Base-by-base conservation (phyloP, 92 coral and sea anemone species). In the Paragorgia papillata region DNA sequence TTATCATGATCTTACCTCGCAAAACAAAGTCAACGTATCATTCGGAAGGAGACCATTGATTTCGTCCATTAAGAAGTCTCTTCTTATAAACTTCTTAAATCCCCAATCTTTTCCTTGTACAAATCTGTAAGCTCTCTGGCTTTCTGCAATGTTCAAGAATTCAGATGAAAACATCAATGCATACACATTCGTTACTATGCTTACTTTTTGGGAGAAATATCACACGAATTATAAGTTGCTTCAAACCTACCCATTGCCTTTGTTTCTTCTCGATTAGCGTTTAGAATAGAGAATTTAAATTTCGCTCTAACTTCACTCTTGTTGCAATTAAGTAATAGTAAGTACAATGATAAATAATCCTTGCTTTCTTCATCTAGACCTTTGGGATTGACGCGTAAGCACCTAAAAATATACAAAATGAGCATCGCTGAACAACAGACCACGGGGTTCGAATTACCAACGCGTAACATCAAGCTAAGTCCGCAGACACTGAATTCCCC, bases 41-140 rank as follows among this genome's bases (percentile, higher is more conserved):
- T 91, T 91, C 63, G 99, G 99, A 53, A 95, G 82, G 32, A 95
- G 88, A 1, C 99, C 99, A 89, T 95, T 95, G 27, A 91, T 85
- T 80, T 95, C 99, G 73, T 95, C 99, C 97, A 95, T 84, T 53
- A 95, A 81, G 66, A 95, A 95, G 82, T 95, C 99, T 82, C 99
- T 85, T 81, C 99, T 87, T 54, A 95, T 95, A 64, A 95, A 95
- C 86, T 95, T 95, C 81, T 95, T 95, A 65, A 95, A 95, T 20
- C 99, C 99, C 99, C 99, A 95, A 83, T 95, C 99, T 73, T 95
- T 95, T 56, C 99, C 99, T 78, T 95, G 99, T 24, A 95, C 99
- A 89, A 95, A 95, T 77, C 99, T 83, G 70, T 95, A 95, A 40
- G 99, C 99, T 70, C 99, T 80, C 79, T 95, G 99, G 57, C 99